Base-by-base conservation (phyloP, 2,888 invertebrate species). In the Spodoptera picta region DNA sequence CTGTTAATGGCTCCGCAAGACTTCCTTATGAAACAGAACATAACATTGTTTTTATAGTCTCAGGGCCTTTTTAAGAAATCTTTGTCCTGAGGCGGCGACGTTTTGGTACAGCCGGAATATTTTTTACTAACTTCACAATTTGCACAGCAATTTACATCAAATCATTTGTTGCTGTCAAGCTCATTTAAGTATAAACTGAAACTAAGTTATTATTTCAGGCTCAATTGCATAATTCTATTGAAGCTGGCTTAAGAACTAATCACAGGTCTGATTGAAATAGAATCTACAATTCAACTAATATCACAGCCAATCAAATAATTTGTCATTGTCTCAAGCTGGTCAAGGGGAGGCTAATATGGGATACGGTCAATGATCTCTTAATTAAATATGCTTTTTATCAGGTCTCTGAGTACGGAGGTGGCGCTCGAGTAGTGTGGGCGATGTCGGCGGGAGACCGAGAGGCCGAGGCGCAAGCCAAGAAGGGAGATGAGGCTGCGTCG, bases 361-460 rank as follows among this genome's bases (percentile, higher is more conserved):
- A 6, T 36, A 0, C 5, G 36, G 36, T 36, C 36, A 36, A 36
- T 36, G 36, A 36, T 36, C 36, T 5, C 9, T 36, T 36, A 36
- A 36, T 36, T 36, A 36, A 36, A 36, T 36, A 36, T 75, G 47
- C 3, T 87, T 89, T 82, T 88, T 85, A 65, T 82, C 75, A 94
- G 94, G 92, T 92, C 73, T 88, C 93, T 43, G 93, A 94, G 86
- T 93, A 89, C 92, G 93, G 93, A 68, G 92, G 91, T 79, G 95
- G 94, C 88, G 95, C 91, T 89, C 89, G 93, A 67, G 93, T 94
- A 82, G 90, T 92, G 61, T 94, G 94, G 94, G 90, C 95, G 87
- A 96, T 96, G 96, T 96, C 96, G 75, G 95, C 96, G 76, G 96
- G 96, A 55, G 95, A 95, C 84, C 82, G 94, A 86, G 95, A 95